Conservation (phyloP, 1,140 invertebrate species). For the Cyrtorhinus lividipennis region DNA sequence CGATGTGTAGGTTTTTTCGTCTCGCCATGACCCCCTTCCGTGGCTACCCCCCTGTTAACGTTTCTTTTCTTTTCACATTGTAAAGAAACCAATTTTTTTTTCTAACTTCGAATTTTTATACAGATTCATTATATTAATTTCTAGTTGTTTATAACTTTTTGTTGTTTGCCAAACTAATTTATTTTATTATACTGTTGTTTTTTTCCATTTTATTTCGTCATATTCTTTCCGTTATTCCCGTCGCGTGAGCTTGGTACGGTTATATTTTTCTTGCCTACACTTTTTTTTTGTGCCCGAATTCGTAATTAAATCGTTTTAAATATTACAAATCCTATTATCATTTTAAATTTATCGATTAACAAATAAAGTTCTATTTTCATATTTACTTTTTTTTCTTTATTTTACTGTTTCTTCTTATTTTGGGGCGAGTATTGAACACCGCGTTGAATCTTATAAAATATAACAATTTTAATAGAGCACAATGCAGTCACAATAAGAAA, state of each 20-base stretch:
- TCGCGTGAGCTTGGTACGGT: neutral
- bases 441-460: too few species aligned
- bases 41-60: neutral
- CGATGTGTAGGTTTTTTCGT: conserved; percentile 3
- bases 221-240: neutral
- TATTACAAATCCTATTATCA: neutral
- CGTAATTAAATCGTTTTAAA: neutral
- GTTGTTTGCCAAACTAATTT: conserved; percentile 6
- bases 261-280: neutral
- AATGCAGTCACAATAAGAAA: too few species aligned
- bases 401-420: neutral
- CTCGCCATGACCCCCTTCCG: neutral
- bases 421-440: too few species aligned
- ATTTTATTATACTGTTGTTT: neutral
- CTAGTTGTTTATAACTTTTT: conserved; percentile 1
- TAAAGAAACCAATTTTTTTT: neutral
- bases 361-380: conserved; percentile 8
- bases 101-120: neutral
- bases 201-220: neutral
- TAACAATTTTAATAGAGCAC: too few species aligned
- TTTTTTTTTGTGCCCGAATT: neutral
- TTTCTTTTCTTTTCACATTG: neutral
- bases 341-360: neutral
- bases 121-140: neutral
- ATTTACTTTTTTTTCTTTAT: neutral